Conservation (phyloP, 1,140 invertebrate genomes). For the Cotesia typhae region DNA sequence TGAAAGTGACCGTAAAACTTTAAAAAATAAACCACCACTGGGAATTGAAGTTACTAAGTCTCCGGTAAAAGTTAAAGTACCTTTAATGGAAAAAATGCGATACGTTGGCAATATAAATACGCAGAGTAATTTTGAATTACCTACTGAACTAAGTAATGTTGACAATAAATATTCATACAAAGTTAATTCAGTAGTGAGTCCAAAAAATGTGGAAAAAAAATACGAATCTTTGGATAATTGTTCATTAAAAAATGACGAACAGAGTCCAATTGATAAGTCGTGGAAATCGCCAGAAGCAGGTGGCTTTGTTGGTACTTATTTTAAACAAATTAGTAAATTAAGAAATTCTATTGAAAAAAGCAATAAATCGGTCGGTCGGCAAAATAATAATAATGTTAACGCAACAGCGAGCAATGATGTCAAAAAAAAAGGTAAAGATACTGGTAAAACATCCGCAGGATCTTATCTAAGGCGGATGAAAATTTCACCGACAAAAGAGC, state of each 20-base stretch:
- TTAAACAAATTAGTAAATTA: slow-evolving; percentile 58
- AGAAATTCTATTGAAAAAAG: slow-evolving; percentile 53
- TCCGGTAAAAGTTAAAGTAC: slow-evolving; percentile 9
- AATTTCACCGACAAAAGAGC: slow-evolving; percentile 62
- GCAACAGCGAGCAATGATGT: slow-evolving; percentile 39
- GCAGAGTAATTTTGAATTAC: slow-evolving; percentile 31
- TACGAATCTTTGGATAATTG: slow-evolving; percentile 12
- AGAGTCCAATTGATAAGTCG: slow-evolving; percentile 27
- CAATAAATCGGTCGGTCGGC: slow-evolving; percentile 41
- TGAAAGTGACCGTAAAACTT: slow-evolving; percentile 10
- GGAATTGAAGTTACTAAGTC: slow-evolving; percentile 18
- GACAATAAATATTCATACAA: slow-evolving; percentile 50
- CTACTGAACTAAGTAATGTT: slow-evolving; percentile 34
- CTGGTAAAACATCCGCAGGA: slow-evolving; percentile 43
- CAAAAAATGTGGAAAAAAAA: slow-evolving; percentile 20
- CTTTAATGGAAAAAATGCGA: slow-evolving; percentile 48
- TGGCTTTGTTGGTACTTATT: slow-evolving; percentile 53
- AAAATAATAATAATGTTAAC: slow-evolving; percentile 39
- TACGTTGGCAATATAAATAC: slow-evolving; percentile 48
- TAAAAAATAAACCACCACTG: slow-evolving; percentile 12
- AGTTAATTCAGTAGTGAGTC: slow-evolving; percentile 35
- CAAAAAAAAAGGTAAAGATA: slow-evolving; percentile 39
- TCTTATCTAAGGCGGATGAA: slow-evolving; percentile 59
- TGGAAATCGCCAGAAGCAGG: slow-evolving; percentile 46
- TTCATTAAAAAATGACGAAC: not conserved